phyloP scores from a whole-genome alignment of 2,797 vertebrate genomes.

The Novumbra hubbsi region DNA sequence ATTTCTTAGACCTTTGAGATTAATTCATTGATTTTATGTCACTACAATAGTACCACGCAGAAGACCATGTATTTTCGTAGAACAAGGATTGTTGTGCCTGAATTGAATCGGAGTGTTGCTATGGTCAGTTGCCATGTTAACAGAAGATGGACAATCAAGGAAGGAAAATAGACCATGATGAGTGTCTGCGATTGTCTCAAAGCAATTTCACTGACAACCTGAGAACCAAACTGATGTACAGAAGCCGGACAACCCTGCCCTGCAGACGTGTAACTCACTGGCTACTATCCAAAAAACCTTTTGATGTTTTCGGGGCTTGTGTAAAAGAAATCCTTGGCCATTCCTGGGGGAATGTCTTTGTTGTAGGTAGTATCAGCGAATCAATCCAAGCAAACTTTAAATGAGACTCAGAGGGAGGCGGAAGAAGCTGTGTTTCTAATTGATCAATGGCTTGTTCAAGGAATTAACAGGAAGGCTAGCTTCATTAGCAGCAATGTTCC shows the following conservation, averaged over 20 bases:
- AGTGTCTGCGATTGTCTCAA: constrained; percentile 32
- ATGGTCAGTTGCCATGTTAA: neutral
- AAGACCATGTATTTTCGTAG: constrained; percentile 27
- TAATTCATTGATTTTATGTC: constrained; percentile 52
- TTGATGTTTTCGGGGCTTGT: constrained; percentile 55
- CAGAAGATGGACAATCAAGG: constrained; percentile 31
- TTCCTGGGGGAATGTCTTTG: constrained; percentile 64
- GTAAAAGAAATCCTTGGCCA: constrained; percentile 52
- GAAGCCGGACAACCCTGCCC: constrained; percentile 54
- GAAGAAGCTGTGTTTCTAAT: constrained; percentile 67
- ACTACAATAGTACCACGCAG: constrained; percentile 12
- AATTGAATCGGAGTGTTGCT: constrained; percentile 14
- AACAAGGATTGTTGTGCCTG: constrained; percentile 32
- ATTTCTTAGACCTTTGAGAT: constrained; percentile 28
- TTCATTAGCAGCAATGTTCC: constrained; percentile 70
- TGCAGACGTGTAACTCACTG: neutral
- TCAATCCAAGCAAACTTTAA: constrained; percentile 76
- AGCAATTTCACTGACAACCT: constrained; percentile 33
- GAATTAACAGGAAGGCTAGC: constrained; percentile 69
- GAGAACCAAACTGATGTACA: constrained; percentile 58
- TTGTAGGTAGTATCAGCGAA: constrained; percentile 69
- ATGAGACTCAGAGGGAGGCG: constrained; percentile 76
- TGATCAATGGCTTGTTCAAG: constrained; percentile 74
- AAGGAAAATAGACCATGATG: constrained; percentile 31
- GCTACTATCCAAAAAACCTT: constrained; percentile 24